These are phyloP conservation scores for Tyria jacobaeae DNA, from an alignment of 2,888 invertebrate species.

Conservation along the genomic window DNA sequence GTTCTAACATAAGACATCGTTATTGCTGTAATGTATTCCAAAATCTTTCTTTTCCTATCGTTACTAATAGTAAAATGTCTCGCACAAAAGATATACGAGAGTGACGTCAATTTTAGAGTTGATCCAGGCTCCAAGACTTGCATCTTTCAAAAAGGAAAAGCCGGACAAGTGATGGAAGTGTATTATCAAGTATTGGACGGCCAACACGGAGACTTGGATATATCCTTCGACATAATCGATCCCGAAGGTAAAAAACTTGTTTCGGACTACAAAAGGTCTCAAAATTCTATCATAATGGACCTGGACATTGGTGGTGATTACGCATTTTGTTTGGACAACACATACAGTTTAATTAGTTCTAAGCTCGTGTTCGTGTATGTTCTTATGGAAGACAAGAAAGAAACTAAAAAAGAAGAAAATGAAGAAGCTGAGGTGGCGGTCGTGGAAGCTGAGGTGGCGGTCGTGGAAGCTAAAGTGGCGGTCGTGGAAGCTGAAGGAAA, in stretches of 20 bases:
- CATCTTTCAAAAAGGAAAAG: conserved; percentile 70
- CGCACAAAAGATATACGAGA: conserved; percentile 62
- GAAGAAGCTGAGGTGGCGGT: conserved; percentile 56
- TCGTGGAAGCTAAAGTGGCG: conserved; percentile 56
- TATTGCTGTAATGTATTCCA: conserved; percentile 26
- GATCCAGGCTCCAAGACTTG: conserved; percentile 74
- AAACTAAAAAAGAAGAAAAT: conserved; percentile 50
- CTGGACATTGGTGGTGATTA: conserved; percentile 90
- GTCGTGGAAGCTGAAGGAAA: conserved; percentile 52
- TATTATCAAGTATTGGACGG: conserved; percentile 90
- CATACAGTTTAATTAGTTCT: conserved; percentile 91
- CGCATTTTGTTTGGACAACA: conserved; percentile 95
- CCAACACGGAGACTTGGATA: conserved; percentile 93
- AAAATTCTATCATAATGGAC: conserved; percentile 89
- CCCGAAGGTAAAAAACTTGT: conserved; percentile 88
- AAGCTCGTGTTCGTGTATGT: conserved; percentile 94
- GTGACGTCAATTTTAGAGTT: conserved; percentile 72
- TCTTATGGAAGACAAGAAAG: conserved; percentile 87
- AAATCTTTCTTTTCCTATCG: conserved; percentile 26
- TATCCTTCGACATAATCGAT: conserved; percentile 90
- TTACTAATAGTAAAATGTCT: conserved; percentile 41
- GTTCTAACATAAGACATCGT: conserved; percentile 5
- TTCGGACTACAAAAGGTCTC: conserved; percentile 89
- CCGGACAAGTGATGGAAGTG: conserved; percentile 74
- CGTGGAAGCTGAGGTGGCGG: conserved; percentile 51